Percentiles rank a stretch among this genome's conserved stretches.
Conservation (phyloP, 2,113 vertebrate genomes). For the Oostethus manadensis region DNA sequence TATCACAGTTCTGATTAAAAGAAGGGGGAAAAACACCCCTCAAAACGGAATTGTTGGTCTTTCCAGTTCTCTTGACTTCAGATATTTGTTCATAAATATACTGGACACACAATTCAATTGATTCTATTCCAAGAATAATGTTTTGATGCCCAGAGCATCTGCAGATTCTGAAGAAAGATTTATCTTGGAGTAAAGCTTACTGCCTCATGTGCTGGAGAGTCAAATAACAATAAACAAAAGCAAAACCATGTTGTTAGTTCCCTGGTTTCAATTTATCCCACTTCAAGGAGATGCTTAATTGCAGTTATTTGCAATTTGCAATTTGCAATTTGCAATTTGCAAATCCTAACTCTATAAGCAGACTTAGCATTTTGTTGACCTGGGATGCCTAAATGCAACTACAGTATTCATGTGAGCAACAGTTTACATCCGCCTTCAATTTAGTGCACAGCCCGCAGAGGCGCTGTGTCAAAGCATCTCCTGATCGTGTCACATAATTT, state of each 20-base stretch:
- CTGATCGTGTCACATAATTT: conserved; percentile 32
- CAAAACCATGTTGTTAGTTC: not conserved
- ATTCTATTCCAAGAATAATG: not conserved
- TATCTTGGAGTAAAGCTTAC: not conserved
- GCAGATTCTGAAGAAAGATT: not conserved
- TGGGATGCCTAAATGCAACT: not conserved
- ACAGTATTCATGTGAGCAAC: not conserved
- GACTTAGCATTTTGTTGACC: not conserved
- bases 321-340: no score
- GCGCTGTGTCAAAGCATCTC: not conserved
- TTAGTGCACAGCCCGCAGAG: conserved; percentile 11
- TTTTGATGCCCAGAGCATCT: not conserved
- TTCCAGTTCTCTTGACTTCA: no score
- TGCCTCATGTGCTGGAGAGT: not conserved
- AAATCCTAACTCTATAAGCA: not conserved
- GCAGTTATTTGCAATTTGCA: not conserved
- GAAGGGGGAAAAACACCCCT: not conserved
- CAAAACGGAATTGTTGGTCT: not conserved
- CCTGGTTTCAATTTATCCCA: not conserved
- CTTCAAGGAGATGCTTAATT: not conserved
- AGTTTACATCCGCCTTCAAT: conserved; percentile 2
- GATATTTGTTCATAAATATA: no score
- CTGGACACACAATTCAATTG: not conserved
- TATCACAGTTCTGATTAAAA: no score
- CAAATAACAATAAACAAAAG: not conserved